These are phyloP conservation scores for Eulemur coronatus DNA, from an alignment of 2,797 vertebrate species.

Conservation along the genomic window DNA sequence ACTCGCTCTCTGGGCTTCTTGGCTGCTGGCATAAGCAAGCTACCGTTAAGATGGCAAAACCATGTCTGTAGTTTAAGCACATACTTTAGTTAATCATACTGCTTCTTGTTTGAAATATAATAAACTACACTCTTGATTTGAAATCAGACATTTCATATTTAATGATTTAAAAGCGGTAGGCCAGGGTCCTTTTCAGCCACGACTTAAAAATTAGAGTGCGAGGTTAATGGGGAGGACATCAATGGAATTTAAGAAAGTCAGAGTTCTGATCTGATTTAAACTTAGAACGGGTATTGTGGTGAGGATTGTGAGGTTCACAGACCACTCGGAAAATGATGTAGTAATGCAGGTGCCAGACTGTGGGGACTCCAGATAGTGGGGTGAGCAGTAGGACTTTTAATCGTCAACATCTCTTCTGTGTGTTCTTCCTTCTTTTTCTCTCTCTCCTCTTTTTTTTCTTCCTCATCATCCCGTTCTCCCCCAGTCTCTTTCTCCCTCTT, in stretches of 20 bases:
- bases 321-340: not conserved
- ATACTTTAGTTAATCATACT: no score
- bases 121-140: no score
- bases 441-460: not conserved
- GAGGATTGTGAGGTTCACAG: not conserved
- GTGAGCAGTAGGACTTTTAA: not conserved
- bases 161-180: not conserved
- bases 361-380: not conserved
- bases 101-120: no score
- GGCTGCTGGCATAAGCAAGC: no score
- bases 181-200: not conserved
- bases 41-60: no score
- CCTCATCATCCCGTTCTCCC: no score
- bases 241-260: not conserved
- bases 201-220: not conserved
- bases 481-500: no score
- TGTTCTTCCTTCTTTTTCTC: accelerated
- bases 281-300: not conserved
- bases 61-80: no score
- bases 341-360: not conserved
- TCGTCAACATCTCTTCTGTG: not conserved
- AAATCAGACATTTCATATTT: no score
- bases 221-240: not conserved
- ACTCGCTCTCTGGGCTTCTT: no score
- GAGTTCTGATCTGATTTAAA: not conserved